A percentile compares a stretch with the other conserved stretches of the same genome.
Conservation (phyloP, 1,140 invertebrate species). For the Camponotus pennsylvanicus region DNA sequence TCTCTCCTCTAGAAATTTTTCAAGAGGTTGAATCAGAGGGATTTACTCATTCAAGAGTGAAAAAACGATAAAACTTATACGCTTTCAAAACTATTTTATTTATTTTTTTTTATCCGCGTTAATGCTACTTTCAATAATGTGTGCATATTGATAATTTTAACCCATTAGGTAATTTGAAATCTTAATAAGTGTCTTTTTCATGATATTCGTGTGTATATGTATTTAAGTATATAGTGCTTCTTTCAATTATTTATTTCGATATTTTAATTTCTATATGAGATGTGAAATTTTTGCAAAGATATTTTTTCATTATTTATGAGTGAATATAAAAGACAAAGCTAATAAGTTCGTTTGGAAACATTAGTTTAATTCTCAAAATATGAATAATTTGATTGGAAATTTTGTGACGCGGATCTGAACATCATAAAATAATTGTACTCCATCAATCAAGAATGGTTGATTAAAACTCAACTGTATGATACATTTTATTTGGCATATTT, state of each 20-base stretch:
- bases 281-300: neutral
- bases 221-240: no score
- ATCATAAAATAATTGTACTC: neutral
- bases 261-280: neutral
- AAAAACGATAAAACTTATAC: neutral
- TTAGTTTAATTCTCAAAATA: neutral
- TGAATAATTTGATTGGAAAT: neutral
- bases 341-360: neutral
- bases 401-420: neutral
- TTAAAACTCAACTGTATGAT: neutral
- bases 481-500: neutral
- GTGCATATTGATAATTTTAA: neutral
- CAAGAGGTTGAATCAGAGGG: neutral
- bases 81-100: neutral
- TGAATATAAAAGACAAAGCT: neutral
- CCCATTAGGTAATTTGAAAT: neutral
- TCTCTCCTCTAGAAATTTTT: neutral
- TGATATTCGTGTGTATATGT: neutral
- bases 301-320: neutral
- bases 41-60: constrained; percentile 9
- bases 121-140: neutral
- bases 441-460: neutral
- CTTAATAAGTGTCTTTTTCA: neutral
- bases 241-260: neutral
- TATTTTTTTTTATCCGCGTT: neutral